These are phyloP conservation scores for Cladopsammia gracilis DNA, from an alignment of 64 coral and sea anemone genomes.

Conservation along the genomic window DNA sequence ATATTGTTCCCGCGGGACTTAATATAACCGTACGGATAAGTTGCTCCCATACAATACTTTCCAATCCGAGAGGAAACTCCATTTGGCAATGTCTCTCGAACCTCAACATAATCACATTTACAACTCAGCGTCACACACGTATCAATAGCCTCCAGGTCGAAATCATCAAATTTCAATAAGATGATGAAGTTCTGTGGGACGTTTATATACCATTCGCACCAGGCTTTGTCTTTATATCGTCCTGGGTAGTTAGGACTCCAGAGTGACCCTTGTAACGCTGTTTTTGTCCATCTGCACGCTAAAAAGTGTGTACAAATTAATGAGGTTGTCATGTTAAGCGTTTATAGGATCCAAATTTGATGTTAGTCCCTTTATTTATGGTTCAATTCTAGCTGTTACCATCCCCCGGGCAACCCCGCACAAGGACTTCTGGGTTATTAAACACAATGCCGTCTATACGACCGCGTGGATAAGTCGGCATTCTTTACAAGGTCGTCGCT, in stretches of 20 bases:
- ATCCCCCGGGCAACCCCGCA: too few relatives aligned
- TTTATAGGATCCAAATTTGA: too few relatives aligned
- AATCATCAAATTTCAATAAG: constrained; percentile 21
- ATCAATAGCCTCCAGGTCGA: not conserved
- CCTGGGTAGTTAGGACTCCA: not conserved
- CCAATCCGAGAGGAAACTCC: not conserved
- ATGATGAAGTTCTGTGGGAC: constrained; percentile 29
- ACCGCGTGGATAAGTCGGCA: too few relatives aligned
- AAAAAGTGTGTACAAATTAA: not conserved
- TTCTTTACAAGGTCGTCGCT: too few relatives aligned
- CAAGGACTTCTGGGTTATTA: too few relatives aligned
- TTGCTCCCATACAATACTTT: constrained; percentile 42
- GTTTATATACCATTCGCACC: constrained; percentile 30
- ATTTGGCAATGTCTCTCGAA: constrained; percentile 18
- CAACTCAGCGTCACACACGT: not conserved
- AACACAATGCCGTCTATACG: too few relatives aligned
- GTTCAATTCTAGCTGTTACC: too few relatives aligned
- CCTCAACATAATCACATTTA: constrained; percentile 19
- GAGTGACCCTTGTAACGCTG: not conserved
- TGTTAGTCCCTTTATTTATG: too few relatives aligned
- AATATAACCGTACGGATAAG: constrained; percentile 3
- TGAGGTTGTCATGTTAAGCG: too few relatives aligned
- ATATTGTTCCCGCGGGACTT: constrained; percentile 6
- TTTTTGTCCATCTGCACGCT: constrained; percentile 45
- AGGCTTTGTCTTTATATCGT: constrained; percentile 17